Evolutionary conservation across 2,888 invertebrate species (phyloP).

Genomic region (Saturnia japonica): DNA sequence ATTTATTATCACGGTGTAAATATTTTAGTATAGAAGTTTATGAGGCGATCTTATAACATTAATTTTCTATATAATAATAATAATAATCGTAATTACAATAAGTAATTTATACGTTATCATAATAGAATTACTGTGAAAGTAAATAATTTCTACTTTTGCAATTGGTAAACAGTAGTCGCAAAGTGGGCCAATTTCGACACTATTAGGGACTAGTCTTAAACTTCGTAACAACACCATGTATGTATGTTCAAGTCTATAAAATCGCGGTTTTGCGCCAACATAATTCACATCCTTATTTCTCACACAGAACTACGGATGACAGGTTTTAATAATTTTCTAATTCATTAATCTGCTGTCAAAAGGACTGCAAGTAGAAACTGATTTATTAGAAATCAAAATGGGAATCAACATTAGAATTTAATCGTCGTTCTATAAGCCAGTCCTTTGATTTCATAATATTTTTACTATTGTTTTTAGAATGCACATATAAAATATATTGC

Average conservation of each 20-base stretch:
- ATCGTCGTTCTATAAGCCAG: background rate
- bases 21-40: background rate
- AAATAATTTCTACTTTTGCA: background rate
- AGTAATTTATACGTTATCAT: background rate
- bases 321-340: background rate
- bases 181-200: conserved; percentile 13
- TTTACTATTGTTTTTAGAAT: background rate
- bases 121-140: background rate
- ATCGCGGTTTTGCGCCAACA: background rate
- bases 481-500: background rate
- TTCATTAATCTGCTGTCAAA: background rate
- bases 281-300: conserved; percentile 6
- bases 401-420: background rate
- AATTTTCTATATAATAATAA: background rate
- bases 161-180: background rate
- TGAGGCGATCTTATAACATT: background rate
- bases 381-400: background rate
- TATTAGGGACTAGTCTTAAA: conserved; percentile 11
- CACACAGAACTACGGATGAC: background rate
- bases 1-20: no score
- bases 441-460: background rate
- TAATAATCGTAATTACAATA: background rate
- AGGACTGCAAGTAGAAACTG: background rate
- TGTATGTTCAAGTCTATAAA: conserved; percentile 7
- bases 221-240: conserved; percentile 14